Evolutionary conservation across 2,888 invertebrate species (phyloP), one percentile per base, ranked within the genome.

Genomic region (Cataglyphis altisquamis): DNA sequence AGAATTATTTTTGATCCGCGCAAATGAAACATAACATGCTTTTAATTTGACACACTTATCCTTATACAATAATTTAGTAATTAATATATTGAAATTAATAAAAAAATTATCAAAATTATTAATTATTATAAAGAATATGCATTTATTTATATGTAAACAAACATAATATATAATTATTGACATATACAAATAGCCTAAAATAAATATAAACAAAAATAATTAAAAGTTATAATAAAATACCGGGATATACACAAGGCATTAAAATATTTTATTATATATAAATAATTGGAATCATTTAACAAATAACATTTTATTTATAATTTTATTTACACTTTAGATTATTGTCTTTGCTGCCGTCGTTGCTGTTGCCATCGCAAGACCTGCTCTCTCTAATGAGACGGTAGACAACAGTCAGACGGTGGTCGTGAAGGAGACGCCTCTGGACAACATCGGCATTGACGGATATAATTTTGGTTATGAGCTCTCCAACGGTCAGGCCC

Each of bases 391-490:
- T 0, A 12, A 0, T 45, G 0, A n/a, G 52, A 8, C n/a, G 52
- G 0, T 6, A n/a, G 25, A 86, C 9, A 39, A 45, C 60, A 72
- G 9, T 0, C 78, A 84, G 21, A 88, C 90, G 0, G 82, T 88
- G 0, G 4, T 93, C 12, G 88, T 93, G 0, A 91, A 91, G 32
- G 91, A 93, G 41, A 88, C 87, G 0, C 91, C 88, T 3, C 87
- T 84, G 2, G 88, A 94, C 85, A 94, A 93, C 87, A 92, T 92
- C 41, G 94, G 94, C 1, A 10, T 93, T 18, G 93, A 87, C 29
- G 87, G 87, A 29, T 94, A 94, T 87, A 82, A 85, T 9, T 94
- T 83, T 68, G 90, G 48, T 12, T 94, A 91, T 70, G 91, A 92
- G 67, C 86, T 92, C n/a, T 92, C 92, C 18, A 89, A 93, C 74